Percentiles rank a stretch among this genome's conserved stretches.
phyloP scores from a whole-genome alignment of 2,113 vertebrate species.

The Spheniscus mendiculus region DNA sequence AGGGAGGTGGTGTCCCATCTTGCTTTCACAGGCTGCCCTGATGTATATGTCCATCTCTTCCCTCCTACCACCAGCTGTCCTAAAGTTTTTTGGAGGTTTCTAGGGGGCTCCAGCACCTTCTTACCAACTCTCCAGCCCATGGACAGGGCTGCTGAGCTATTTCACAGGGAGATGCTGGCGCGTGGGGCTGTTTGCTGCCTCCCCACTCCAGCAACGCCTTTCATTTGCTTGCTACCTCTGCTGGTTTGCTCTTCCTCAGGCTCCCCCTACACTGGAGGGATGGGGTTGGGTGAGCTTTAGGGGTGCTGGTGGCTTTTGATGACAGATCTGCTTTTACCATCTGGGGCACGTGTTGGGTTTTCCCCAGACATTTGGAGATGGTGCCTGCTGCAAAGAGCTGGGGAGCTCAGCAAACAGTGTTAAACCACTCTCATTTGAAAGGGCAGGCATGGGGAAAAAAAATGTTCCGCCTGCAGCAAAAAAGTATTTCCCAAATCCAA shows the following conservation, averaged over 20 bases:
- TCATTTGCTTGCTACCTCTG: background rate
- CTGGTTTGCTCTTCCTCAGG: background rate
- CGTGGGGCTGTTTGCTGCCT: constrained; percentile 49
- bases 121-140: background rate
- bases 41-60: accelerated
- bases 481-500: constrained; percentile 22
- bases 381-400: background rate
- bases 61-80: background rate
- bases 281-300: background rate
- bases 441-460: background rate
- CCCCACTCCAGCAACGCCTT: background rate
- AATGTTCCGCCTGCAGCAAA: background rate
- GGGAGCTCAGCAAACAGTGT: background rate
- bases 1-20: background rate
- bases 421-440: background rate
- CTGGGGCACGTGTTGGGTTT: background rate
- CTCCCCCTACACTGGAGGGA: accelerated
- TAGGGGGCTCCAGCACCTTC: background rate
- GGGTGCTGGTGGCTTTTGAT: background rate
- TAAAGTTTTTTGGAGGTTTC: background rate
- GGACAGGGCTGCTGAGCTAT: background rate
- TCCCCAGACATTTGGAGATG: background rate
- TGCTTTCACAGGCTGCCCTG: background rate
- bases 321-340: background rate
- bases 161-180: constrained; percentile 43